phyloP scores from a whole-genome alignment of 2,888 invertebrate genomes.

The Cephus rjabovi region DNA sequence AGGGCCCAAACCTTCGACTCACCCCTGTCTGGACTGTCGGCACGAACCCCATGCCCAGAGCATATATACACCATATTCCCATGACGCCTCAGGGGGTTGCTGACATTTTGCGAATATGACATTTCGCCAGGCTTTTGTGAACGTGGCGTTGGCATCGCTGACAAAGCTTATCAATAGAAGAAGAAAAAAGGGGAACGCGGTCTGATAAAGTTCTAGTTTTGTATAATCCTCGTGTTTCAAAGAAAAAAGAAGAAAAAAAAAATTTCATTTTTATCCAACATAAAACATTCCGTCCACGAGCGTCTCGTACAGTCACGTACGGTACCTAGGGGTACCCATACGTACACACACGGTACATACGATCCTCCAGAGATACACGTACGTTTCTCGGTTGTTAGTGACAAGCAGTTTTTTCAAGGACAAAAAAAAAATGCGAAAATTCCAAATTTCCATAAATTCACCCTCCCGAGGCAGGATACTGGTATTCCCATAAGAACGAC shows the following conservation, averaged over 20 bases:
- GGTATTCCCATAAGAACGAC: not conserved
- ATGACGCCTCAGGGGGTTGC: constrained; percentile 32
- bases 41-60: constrained; percentile 3
- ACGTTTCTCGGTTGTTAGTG: not conserved
- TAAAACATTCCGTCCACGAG: not conserved
- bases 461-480: not conserved
- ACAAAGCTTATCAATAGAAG: not conserved
- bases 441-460: not conserved
- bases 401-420: not conserved
- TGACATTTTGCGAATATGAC: constrained; percentile 45
- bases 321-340: not conserved
- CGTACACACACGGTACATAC: not conserved
- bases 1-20: not conserved
- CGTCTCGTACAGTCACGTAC: not conserved
- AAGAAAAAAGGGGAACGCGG: not conserved
- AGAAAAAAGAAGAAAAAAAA: not conserved
- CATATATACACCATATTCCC: constrained; percentile 5
- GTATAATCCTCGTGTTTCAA: not conserved
- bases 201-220: not conserved
- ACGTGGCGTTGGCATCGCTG: not conserved
- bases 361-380: not conserved
- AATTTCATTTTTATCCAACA: not conserved
- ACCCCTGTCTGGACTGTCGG: constrained; percentile 11
- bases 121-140: constrained; percentile 24
- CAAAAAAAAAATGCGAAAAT: not conserved